phyloP scores from a whole-genome alignment of 2,888 invertebrate genomes.

The Phymatocera aterrima region DNA sequence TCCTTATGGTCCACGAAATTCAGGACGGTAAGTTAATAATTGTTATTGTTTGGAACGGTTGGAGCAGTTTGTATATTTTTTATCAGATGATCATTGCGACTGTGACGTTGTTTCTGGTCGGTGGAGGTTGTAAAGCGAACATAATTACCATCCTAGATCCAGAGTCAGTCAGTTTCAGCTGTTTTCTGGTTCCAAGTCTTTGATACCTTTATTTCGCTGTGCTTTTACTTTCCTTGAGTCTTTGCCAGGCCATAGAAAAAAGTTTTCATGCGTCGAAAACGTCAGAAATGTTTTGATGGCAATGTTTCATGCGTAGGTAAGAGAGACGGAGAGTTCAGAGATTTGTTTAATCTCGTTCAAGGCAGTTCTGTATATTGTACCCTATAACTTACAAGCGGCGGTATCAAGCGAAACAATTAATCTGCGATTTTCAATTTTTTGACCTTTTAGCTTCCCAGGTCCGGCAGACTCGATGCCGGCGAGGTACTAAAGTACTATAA shows the following conservation, averaged over 20 bases:
- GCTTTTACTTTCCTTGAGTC: slow-evolving; percentile 8
- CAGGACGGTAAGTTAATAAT: slow-evolving; percentile 70
- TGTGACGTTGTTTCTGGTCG: background rate
- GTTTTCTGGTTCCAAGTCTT: background rate
- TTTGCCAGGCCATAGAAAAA: background rate
- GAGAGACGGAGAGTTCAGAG: background rate
- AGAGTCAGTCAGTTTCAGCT: background rate
- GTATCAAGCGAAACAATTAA: slow-evolving; percentile 62
- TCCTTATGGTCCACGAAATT: slow-evolving; percentile 72
- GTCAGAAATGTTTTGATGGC: background rate
- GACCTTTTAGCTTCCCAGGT: slow-evolving; percentile 75
- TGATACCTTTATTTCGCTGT: no score
- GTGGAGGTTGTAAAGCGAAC: background rate
- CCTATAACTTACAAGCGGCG: slow-evolving; percentile 22
- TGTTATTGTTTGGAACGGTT: slow-evolving; percentile 19
- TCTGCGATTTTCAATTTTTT: slow-evolving; percentile 73
- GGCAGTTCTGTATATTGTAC: slow-evolving; percentile 32
- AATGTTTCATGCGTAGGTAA: background rate
- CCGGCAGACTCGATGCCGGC: slow-evolving; percentile 75
- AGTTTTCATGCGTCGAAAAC: background rate
- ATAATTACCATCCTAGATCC: background rate
- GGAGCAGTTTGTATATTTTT: background rate
- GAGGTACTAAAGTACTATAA: slow-evolving; percentile 70
- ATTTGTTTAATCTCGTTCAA: background rate
- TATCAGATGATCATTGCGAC: background rate